Evolutionary conservation across 2,888 invertebrate genomes (phyloP).

Genomic region (Fissipunctia ypsillon): DNA sequence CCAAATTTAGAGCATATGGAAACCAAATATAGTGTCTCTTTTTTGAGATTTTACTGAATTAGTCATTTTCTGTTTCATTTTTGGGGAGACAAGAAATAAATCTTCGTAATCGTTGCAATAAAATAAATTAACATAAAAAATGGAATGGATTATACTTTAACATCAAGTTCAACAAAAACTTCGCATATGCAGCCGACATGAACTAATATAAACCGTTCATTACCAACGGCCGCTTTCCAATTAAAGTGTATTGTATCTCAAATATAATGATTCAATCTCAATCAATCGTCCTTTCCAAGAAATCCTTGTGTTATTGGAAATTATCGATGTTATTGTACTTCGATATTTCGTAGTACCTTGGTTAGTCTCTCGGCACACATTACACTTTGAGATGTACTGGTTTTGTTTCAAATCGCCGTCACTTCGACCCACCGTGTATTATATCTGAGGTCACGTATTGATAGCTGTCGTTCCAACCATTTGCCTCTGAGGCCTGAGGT

Average conservation of each 20-base stretch:
- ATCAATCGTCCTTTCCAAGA: constrained; percentile 9
- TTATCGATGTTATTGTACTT: constrained; percentile 16
- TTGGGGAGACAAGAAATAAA: neutral
- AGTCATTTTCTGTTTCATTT: neutral
- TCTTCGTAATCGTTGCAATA: no score
- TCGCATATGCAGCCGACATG: neutral
- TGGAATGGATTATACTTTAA: no score
- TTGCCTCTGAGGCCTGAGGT: constrained; percentile 31
- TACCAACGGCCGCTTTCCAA: constrained; percentile 24
- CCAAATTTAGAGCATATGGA: neutral
- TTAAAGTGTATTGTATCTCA: constrained; percentile 26
- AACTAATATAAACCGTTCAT: constrained; percentile 16
- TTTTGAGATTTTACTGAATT: neutral
- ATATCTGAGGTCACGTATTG: constrained; percentile 66
- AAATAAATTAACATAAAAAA: neutral
- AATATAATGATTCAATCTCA: constrained; percentile 42
- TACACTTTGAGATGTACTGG: constrained; percentile 70
- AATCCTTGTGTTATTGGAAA: constrained; percentile 27
- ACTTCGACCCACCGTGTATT: constrained; percentile 59
- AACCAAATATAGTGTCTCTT: neutral
- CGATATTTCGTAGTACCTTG: constrained; percentile 59
- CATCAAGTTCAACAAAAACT: neutral
- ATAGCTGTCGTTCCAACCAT: constrained; percentile 44
- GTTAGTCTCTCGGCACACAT: constrained; percentile 66
- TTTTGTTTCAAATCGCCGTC: constrained; percentile 72